A percentile compares a stretch with the other conserved stretches of the same genome.
phyloP scores from a whole-genome alignment of 92 coral and sea anemone species.

The Heliopora coerulea region DNA sequence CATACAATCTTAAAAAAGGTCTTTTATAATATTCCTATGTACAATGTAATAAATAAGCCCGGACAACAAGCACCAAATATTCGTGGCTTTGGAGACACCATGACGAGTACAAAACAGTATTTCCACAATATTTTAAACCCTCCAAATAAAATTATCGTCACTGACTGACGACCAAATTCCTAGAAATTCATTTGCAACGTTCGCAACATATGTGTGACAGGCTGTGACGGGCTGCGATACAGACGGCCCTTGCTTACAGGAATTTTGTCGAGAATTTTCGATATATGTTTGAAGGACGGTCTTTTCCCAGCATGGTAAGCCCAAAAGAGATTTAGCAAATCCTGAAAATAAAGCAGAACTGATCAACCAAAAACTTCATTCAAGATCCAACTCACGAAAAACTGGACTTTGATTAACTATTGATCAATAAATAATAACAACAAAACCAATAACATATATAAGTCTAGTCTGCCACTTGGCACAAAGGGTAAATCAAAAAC shows the following conservation, averaged over 20 bases:
- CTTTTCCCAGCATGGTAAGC: slow-evolving; percentile 70
- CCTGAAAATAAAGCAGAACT: slow-evolving; percentile 2
- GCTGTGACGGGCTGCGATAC: slow-evolving; percentile 93
- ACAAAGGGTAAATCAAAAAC: too few relatives aligned
- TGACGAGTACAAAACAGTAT: not conserved
- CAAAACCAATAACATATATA: too few relatives aligned
- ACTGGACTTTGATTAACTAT: too few relatives aligned
- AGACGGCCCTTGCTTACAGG: slow-evolving; percentile 77
- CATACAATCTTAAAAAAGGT: slow-evolving; percentile 11
- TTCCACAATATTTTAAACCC: not conserved
- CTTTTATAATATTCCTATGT: slow-evolving; percentile 7
- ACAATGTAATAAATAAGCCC: slow-evolving; percentile 31
- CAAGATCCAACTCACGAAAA: too few relatives aligned
- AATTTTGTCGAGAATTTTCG: slow-evolving; percentile 79
- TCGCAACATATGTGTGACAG: slow-evolving; percentile 80
- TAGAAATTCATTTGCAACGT: slow-evolving; percentile 43
- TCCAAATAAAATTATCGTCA: not conserved
- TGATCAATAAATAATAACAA: too few relatives aligned
- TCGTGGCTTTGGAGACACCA: not conserved
- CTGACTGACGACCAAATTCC: not conserved
- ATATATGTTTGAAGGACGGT: slow-evolving; percentile 68
- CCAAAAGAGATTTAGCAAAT: slow-evolving; percentile 55
- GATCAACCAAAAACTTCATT: not conserved
- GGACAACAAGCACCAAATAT: slow-evolving; percentile 21
- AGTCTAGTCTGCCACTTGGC: too few relatives aligned